Percentiles rank a stretch among this genome's conserved stretches.
Conservation (phyloP, 2,888 invertebrate genomes). For the Dryobotodes eremita region DNA sequence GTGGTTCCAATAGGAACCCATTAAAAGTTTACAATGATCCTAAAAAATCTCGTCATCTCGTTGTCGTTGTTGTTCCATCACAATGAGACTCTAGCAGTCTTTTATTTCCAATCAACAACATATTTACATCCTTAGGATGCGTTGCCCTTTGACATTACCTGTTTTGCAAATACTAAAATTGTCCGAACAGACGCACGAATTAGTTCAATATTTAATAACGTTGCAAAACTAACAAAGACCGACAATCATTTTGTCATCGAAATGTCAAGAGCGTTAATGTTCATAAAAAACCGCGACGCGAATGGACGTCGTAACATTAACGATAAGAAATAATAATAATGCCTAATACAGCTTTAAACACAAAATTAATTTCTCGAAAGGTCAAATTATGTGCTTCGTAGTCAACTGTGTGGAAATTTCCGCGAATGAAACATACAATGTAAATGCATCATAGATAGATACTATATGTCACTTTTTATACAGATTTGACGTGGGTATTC, state of each 20-base stretch:
- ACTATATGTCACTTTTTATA: conserved; percentile 18
- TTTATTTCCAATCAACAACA: conserved; percentile 5
- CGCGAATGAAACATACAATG: conserved; percentile 27
- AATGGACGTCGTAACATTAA: conserved; percentile 62
- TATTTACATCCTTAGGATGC: conserved; percentile 5
- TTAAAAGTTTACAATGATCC: background rate
- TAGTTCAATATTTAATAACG: conserved; percentile 25
- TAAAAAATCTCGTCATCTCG: background rate
- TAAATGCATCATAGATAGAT: conserved; percentile 18
- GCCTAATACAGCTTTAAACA: conserved; percentile 64
- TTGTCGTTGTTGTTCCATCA: background rate
- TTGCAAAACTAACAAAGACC: conserved; percentile 53
- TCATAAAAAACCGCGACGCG: conserved; percentile 58
- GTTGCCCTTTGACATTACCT: conserved; percentile 29
- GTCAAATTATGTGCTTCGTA: conserved; percentile 62
- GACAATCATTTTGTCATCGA: conserved; percentile 57
- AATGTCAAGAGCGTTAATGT: conserved; percentile 67
- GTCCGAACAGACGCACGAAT: conserved; percentile 1
- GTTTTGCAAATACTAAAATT: conserved; percentile 14
- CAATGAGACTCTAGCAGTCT: background rate
- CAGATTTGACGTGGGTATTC: conserved; percentile 1
- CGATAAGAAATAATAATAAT: conserved; percentile 52
- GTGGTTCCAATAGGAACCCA: no score
- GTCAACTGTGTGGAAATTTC: conserved; percentile 65
- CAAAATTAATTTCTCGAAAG: conserved; percentile 71